Base-by-base conservation (phyloP, 2,797 vertebrate species). In the Gymnopithys bicolor region DNA sequence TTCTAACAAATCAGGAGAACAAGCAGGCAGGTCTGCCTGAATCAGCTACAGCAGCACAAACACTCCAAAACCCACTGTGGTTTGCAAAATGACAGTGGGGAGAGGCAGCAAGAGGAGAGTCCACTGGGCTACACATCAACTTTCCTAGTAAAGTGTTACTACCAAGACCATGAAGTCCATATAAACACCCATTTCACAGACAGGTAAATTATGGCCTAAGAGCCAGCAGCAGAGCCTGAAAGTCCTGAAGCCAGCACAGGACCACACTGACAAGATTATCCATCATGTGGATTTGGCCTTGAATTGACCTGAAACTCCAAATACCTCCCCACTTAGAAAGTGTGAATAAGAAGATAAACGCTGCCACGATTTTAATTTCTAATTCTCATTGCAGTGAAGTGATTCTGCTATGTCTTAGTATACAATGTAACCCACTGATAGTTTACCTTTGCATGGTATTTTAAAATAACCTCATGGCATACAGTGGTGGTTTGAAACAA, bases 31-130 rank as follows among this genome's bases (percentile, higher is more conserved):
- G 41, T 86, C 82, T 76, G 70, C 45, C 79, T 48, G 58, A 79
- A 87, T 90, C 75, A 92, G 62, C 90, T 67, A 48, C 60, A 87
- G 75, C 86, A 90, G 89, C 88, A 93, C 62, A 73, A 91, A 62
- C 1, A 3, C 41, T 37, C 33, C 12, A 17, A 89, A 89, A 87
- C 43, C n/a, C 52, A 58, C 13, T 18, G 6, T 49, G 0, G 0
- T 77, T 25, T 55, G 68, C 73, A 87, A 71, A 94, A 80, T 1
- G 8, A 46, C 7, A 22, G 32, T 2, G 28, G 39, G 46, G 32
- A 93, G 39, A 81, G 68, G 60, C 51, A 69, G 64, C 1, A 0
- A 91, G 52, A 60, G 74, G 56, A 70, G 58, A 43, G 58, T 37
- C 68, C 19, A 19, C 35, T 1, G 32, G 60, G 56, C 73, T 62